Conservation (phyloP, 2,797 vertebrate genomes). For the Lagocephalus sceleratus region DNA sequence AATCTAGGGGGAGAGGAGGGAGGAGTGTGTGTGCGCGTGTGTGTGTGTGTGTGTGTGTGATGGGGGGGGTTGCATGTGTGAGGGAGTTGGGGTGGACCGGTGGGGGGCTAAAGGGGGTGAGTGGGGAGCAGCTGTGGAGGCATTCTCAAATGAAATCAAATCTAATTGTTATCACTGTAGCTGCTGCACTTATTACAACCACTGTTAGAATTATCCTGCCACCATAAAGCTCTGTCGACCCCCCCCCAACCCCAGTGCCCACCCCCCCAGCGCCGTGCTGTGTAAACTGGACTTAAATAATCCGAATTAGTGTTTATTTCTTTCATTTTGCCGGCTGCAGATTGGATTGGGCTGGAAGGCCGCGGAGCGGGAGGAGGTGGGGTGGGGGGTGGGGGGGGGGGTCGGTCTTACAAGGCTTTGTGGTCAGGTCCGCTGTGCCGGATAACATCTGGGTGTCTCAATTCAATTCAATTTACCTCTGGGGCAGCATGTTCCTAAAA, state of each 20-base stretch:
- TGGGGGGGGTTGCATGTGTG: too few relatives aligned
- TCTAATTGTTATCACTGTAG: slow-evolving; percentile 86
- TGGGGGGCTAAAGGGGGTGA: slow-evolving; percentile 65
- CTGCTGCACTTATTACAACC: slow-evolving; percentile 78
- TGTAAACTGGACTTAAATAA: slow-evolving; percentile 73
- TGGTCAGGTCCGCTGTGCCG: slow-evolving; percentile 38
- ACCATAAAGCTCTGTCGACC: slow-evolving; percentile 51
- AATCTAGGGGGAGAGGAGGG: slow-evolving; percentile 89
- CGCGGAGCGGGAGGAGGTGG: slow-evolving; percentile 1
- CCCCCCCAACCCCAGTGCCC: slow-evolving; percentile 8
- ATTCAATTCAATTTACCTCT: slow-evolving; percentile 14
- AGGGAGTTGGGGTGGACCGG: slow-evolving; percentile 19
- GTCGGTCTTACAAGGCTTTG: slow-evolving; percentile 34
- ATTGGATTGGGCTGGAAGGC: slow-evolving; percentile 58
- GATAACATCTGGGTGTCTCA: slow-evolving; percentile 43
- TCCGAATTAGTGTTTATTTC: slow-evolving; percentile 73
- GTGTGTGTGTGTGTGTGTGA: neutral
- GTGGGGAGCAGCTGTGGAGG: slow-evolving; percentile 82
- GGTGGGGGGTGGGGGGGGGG: slow-evolving; percentile 9
- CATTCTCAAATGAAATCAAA: slow-evolving; percentile 87
- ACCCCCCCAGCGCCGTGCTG: slow-evolving; percentile 28
- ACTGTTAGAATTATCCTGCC: slow-evolving; percentile 75
- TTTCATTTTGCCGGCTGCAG: slow-evolving; percentile 64
- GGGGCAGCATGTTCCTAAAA: slow-evolving; percentile 10
- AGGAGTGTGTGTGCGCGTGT: slow-evolving; percentile 34